phyloP scores from a whole-genome alignment of 2,113 vertebrate genomes.

The Oreochromis niloticus region DNA sequence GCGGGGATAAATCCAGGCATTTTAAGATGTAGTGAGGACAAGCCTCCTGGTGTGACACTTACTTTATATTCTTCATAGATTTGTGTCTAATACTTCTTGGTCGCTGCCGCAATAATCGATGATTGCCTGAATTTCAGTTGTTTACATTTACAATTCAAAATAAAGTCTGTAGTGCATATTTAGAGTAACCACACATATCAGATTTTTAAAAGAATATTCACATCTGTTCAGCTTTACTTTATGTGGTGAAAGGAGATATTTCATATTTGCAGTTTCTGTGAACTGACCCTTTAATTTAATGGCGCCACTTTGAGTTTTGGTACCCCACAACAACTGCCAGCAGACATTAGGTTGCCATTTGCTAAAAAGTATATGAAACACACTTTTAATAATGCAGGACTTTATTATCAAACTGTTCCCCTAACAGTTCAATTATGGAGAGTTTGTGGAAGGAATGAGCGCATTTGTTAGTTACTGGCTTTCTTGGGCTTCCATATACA shows the following conservation, averaged over 20 bases:
- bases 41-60: background rate
- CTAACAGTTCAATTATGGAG: background rate
- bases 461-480: background rate
- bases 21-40: background rate
- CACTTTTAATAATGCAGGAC: background rate
- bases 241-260: background rate
- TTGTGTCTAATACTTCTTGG: background rate
- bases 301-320: background rate
- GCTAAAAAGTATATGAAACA: background rate
- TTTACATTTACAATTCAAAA: background rate
- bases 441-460: background rate
- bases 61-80: background rate
- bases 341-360: background rate
- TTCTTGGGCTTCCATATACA: fast-evolving
- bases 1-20: fast-evolving
- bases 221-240: background rate
- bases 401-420: background rate
- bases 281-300: background rate
- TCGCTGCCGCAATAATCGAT: background rate
- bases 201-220: background rate
- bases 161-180: background rate
- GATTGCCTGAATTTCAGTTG: background rate
- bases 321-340: background rate
- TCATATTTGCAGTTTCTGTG: background rate
- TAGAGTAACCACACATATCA: background rate